phyloP scores from a whole-genome alignment of 2,888 invertebrate genomes.

The Dinocampus coccinellae region DNA sequence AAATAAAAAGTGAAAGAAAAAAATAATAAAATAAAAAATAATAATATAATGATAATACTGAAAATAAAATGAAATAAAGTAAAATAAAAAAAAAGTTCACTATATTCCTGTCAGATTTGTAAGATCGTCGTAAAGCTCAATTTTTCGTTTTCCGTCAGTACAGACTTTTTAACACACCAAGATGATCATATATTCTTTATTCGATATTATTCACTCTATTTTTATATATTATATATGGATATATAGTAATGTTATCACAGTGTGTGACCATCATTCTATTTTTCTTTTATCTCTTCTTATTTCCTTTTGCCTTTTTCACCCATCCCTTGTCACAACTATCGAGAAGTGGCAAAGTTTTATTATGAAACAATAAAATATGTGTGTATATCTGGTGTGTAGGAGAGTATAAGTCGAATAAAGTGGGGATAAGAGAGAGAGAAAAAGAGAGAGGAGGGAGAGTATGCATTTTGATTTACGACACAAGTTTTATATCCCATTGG shows the following conservation, averaged over 20 bases:
- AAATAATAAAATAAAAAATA: too few species aligned
- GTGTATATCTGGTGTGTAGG: slow-evolving; percentile 50
- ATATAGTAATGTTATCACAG: background rate
- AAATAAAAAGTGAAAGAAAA: slow-evolving; percentile 13
- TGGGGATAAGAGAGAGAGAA: background rate
- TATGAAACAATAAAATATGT: slow-evolving; percentile 67
- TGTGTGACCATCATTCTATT: background rate
- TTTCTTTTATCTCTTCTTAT: background rate
- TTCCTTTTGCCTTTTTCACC: background rate
- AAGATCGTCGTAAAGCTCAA: slow-evolving; percentile 56
- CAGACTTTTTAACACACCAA: slow-evolving; percentile 6
- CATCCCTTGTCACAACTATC: slow-evolving; percentile 44
- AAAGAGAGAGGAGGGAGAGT: background rate
- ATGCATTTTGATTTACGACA: slow-evolving; percentile 61
- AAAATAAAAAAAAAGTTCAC: slow-evolving; percentile 31
- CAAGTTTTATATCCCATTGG: slow-evolving; percentile 63
- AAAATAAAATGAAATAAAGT: too few species aligned
- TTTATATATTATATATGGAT: background rate
- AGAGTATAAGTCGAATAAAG: too few species aligned
- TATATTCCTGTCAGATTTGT: slow-evolving; percentile 58
- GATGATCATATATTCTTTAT: slow-evolving; percentile 1
- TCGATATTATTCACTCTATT: too few species aligned
- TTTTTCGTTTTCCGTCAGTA: slow-evolving; percentile 37
- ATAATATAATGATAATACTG: too few species aligned
- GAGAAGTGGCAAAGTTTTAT: slow-evolving; percentile 62